phyloP scores from a whole-genome alignment of 1,140 invertebrate genomes.

The Uloborus diversus region DNA sequence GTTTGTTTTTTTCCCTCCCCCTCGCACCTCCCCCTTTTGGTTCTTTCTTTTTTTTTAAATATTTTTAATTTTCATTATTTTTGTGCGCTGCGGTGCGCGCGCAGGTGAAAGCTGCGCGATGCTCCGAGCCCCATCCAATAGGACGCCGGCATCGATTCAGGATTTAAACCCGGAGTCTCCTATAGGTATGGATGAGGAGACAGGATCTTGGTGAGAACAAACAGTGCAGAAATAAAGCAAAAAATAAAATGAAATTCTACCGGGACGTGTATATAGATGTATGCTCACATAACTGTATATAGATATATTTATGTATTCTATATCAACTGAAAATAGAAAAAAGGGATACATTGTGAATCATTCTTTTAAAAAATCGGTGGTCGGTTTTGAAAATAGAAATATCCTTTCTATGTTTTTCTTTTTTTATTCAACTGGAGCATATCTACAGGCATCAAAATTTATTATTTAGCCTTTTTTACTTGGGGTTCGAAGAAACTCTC shows the following conservation, averaged over 20 bases:
- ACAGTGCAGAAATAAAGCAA: not conserved
- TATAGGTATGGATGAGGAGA: slow-evolving; percentile 6
- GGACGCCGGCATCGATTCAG: not conserved
- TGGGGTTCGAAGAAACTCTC: too few species aligned
- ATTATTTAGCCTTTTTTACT: too few species aligned
- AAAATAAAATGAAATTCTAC: not conserved
- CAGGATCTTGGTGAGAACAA: not conserved
- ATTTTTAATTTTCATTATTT: slow-evolving; percentile 10
- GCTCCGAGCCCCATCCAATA: not conserved
- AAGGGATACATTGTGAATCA: too few species aligned
- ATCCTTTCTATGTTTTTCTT: too few species aligned
- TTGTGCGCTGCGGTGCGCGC: not conserved
- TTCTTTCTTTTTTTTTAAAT: slow-evolving; percentile 2
- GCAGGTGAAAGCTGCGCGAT: not conserved
- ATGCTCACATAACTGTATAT: not conserved
- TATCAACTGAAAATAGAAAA: too few species aligned
- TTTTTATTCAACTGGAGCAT: too few species aligned
- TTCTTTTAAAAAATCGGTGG: too few species aligned
- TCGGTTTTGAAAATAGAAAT: too few species aligned
- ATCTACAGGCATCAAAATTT: too few species aligned
- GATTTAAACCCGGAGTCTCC: not conserved
- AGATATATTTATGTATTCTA: not conserved
- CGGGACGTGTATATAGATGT: not conserved
- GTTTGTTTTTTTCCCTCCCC: too few species aligned
- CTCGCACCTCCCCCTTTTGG: too few species aligned